Conservation (phyloP, 1,140 invertebrate species). For the Apis cerana region DNA sequence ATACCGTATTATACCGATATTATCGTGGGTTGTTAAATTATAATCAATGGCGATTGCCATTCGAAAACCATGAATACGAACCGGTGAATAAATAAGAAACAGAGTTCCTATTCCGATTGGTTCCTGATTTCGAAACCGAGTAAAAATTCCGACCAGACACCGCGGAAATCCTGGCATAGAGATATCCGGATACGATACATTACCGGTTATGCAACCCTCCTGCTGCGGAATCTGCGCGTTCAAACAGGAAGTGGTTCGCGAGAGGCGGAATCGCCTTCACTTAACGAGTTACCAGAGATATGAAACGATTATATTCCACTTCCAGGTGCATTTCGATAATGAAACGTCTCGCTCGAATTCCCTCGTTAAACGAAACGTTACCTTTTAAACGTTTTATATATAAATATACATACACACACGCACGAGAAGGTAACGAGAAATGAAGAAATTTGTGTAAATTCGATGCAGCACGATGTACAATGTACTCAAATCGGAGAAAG, state of each 20-base stretch:
- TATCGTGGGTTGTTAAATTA: too few species aligned
- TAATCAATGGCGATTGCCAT: too few species aligned
- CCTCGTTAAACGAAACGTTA: too few species aligned
- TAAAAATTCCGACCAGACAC: conserved; percentile 37
- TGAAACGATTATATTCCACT: conserved; percentile 11
- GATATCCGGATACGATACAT: conserved; percentile 33
- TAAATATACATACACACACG: too few species aligned
- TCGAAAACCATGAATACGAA: not conserved
- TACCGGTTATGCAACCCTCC: conserved; percentile 38
- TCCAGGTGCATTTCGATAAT: not conserved
- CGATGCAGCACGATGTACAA: conserved; percentile 16
- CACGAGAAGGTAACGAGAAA: too few species aligned
- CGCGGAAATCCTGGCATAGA: conserved; percentile 48
- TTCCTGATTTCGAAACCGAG: conserved; percentile 52
- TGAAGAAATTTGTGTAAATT: conserved; percentile 29
- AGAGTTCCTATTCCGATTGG: conserved; percentile 27
- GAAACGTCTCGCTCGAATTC: not conserved
- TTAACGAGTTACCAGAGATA: conserved; percentile 4
- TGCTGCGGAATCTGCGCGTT: not conserved
- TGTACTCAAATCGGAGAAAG: conserved; percentile 65
- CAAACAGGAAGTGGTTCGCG: conserved; percentile 37
- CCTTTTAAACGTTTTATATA: too few species aligned
- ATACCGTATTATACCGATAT: too few species aligned
- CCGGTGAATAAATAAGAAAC: conserved; percentile 46
- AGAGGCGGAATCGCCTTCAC: conserved; percentile 4